A percentile compares a stretch with the other conserved stretches of the same genome.
phyloP scores from a whole-genome alignment of 2,797 vertebrate species.

The Falco naumanni region DNA sequence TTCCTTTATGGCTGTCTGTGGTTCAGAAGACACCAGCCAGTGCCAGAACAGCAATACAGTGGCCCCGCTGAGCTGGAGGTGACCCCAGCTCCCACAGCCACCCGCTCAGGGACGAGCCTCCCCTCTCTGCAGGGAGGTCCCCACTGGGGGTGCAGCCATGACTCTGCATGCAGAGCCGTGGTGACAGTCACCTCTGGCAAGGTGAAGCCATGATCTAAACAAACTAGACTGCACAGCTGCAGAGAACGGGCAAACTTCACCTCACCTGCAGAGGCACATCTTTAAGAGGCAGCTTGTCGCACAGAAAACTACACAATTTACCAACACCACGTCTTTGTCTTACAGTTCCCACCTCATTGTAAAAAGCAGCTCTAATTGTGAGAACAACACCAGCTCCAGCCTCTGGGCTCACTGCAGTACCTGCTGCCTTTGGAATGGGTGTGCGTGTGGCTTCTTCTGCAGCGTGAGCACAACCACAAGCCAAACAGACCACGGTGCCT shows the following conservation, averaged over 20 bases:
- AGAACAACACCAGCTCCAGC: neutral
- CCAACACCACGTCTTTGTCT: neutral
- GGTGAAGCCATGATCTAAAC: neutral
- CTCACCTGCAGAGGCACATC: neutral
- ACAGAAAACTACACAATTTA: neutral
- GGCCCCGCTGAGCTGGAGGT: neutral
- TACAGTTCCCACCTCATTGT: neutral
- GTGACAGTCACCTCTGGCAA: neutral
- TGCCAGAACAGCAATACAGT: accelerated
- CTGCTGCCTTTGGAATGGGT: neutral
- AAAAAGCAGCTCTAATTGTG: neutral
- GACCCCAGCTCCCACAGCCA: neutral
- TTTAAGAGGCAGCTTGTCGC: neutral
- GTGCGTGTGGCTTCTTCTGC: neutral
- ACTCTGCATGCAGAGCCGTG: neutral
- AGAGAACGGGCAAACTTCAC: neutral
- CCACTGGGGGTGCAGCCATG: neutral
- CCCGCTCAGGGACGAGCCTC: accelerated
- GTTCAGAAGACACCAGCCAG: neutral
- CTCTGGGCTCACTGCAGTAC: neutral
- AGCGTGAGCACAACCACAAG: neutral
- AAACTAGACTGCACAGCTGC: neutral
- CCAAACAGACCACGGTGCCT: neutral
- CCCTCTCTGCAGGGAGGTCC: neutral
- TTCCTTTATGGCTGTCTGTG: neutral